Conservation (phyloP, 1,140 invertebrate genomes). For the Apis florea region DNA sequence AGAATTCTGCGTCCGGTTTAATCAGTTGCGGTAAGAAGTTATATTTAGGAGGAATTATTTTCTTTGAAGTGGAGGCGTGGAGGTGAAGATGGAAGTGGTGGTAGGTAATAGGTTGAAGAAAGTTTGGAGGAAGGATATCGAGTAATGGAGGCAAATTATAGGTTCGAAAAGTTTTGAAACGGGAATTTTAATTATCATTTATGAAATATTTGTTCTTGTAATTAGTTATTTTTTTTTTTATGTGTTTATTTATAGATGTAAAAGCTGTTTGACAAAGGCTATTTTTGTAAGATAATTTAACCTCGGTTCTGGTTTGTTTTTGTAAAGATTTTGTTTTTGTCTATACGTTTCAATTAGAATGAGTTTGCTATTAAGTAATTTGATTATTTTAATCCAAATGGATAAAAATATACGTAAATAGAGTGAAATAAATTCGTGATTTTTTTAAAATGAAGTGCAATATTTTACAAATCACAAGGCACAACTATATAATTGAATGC, state of each 20-base stretch:
- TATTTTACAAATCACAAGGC: not conserved
- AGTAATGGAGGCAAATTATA: too few species aligned
- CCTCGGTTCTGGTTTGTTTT: not conserved
- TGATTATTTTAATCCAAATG: not conserved
- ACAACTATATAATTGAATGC: not conserved
- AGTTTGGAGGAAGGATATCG: not conserved
- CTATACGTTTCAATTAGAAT: not conserved
- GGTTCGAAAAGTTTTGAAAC: too few species aligned
- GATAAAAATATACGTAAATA: not conserved
- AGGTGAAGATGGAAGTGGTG: not conserved
- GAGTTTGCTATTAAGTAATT: not conserved
- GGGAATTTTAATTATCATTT: not conserved
- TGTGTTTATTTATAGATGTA: not conserved
- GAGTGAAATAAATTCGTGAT: not conserved
- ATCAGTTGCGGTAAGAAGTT: constrained; percentile 2
- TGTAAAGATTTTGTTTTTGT: too few species aligned
- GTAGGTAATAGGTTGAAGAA: not conserved
- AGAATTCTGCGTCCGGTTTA: constrained; percentile 8
- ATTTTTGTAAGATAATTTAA: too few species aligned
- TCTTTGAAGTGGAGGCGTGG: not conserved
- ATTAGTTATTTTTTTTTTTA: not conserved
- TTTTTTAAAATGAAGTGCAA: not conserved
- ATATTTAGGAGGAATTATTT: constrained; percentile 11
- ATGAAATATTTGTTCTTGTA: not conserved
- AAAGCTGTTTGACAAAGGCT: too few species aligned